A percentile compares a stretch with the other conserved stretches of the same genome.
These are phyloP conservation scores for Lasaia peninsularis DNA, from an alignment of 1,140 invertebrate genomes.

Conservation along the genomic window DNA sequence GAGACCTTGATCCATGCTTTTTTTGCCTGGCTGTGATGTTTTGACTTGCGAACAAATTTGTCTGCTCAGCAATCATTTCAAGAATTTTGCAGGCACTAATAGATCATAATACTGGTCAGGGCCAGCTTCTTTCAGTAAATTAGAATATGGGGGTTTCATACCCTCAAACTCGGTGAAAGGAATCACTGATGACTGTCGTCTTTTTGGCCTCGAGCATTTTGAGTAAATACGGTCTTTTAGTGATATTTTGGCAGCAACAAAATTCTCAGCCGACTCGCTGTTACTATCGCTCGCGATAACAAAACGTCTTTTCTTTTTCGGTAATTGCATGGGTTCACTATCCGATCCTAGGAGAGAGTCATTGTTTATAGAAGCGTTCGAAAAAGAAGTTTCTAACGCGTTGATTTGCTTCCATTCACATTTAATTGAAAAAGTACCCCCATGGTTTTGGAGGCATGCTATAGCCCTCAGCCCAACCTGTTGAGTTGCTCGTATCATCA, in stretches of 20 bases:
- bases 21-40: conserved; percentile 38
- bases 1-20: conserved; percentile 41
- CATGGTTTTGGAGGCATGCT: neutral
- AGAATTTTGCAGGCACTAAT: conserved; percentile 42
- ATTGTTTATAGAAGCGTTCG: conserved; percentile 36
- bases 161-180: conserved; percentile 37
- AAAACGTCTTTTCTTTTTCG: conserved; percentile 41
- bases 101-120: conserved; percentile 36
- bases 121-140: conserved; percentile 37
- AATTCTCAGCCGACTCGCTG: conserved; percentile 39
- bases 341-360: conserved; percentile 36
- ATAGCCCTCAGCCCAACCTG: conserved; percentile 10
- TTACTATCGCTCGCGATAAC: conserved; percentile 41
- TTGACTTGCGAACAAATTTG: conserved; percentile 42
- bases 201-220: conserved; percentile 39
- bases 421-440: too few species aligned
- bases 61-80: conserved; percentile 43
- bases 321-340: conserved; percentile 37
- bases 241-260: conserved; percentile 40
- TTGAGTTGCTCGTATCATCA: conserved; percentile 12
- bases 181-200: conserved; percentile 40
- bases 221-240: conserved; percentile 40
- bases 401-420: too few species aligned
- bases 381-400: conserved; percentile 41
- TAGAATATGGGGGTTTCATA: conserved; percentile 39